These are phyloP conservation scores for Mylabris sibirica DNA, from an alignment of 2,888 invertebrate genomes.

Conservation along the genomic window DNA sequence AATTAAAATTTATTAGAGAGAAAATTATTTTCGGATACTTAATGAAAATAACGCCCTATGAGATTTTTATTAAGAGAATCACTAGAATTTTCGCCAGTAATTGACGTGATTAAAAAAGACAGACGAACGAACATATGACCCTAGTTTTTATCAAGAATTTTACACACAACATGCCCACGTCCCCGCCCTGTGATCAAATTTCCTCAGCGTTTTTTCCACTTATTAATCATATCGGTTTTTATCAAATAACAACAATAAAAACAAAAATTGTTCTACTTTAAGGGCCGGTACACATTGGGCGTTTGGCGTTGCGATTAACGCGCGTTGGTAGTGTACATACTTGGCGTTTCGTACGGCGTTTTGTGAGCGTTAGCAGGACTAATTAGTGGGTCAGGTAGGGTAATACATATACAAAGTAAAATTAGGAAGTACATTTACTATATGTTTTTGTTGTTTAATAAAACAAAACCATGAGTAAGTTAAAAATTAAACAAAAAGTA, in stretches of 20 bases:
- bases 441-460: too few relatives aligned
- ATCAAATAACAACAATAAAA: not conserved
- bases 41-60: slow-evolving; percentile 7
- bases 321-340: too few relatives aligned
- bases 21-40: slow-evolving; percentile 2
- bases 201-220: not conserved
- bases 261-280: not conserved
- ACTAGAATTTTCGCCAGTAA: not conserved
- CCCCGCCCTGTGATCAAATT: slow-evolving; percentile 1
- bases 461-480: too few relatives aligned
- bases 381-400: too few relatives aligned
- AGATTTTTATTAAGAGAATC: not conserved
- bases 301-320: too few relatives aligned
- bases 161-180: not conserved
- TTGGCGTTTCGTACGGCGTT: too few relatives aligned
- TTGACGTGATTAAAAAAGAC: not conserved
- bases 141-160: not conserved
- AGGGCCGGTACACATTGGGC: too few relatives aligned
- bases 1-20: slow-evolving; percentile 14
- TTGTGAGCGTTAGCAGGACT: too few relatives aligned
- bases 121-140: not conserved
- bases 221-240: not conserved
- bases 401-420: too few relatives aligned
- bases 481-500: too few relatives aligned
- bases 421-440: too few relatives aligned